A percentile compares a stretch with the other conserved stretches of the same genome.
Conservation (phyloP, 2,113 vertebrate species). For the Scartelaos histophorus region DNA sequence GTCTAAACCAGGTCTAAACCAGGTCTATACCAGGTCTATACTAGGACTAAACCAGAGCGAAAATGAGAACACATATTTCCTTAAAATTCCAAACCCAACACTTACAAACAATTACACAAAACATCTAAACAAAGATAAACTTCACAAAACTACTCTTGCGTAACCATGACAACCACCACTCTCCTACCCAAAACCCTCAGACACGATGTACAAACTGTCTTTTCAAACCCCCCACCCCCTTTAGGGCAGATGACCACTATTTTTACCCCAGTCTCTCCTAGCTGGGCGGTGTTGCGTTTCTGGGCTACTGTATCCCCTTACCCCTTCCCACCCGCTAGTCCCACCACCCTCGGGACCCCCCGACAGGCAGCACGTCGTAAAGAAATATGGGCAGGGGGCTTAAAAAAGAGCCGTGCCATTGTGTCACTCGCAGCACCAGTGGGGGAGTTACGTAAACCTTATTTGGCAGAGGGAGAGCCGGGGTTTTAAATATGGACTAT, state of each 20-base stretch:
- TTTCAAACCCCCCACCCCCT: slow-evolving; percentile 36
- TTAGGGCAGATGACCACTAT: slow-evolving; percentile 75
- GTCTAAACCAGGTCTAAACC: too few relatives aligned
- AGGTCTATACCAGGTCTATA: too few relatives aligned
- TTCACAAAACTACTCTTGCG: background rate
- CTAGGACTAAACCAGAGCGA: background rate
- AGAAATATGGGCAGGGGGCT: slow-evolving; percentile 39
- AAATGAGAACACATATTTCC: background rate
- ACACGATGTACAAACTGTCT: background rate
- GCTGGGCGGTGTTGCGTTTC: slow-evolving; percentile 70
- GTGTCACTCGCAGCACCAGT: slow-evolving; percentile 34
- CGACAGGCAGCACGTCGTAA: slow-evolving; percentile 30
- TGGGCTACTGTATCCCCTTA: slow-evolving; percentile 28
- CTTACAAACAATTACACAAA: too few relatives aligned
- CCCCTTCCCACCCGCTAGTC: slow-evolving; percentile 4
- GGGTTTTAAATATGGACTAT: too few relatives aligned
- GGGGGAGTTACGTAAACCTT: slow-evolving; percentile 49
- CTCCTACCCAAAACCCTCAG: background rate
- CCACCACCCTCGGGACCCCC: background rate
- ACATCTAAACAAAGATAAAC: too few relatives aligned
- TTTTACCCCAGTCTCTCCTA: slow-evolving; percentile 64
- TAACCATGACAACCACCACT: background rate
- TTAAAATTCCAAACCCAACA: background rate
- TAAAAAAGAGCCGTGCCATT: slow-evolving; percentile 71
- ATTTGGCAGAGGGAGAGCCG: slow-evolving; percentile 53